A percentile compares a stretch with the other conserved stretches of the same genome.
Conservation (phyloP, 2,113 vertebrate genomes). For the Marcusenius ussheri region DNA sequence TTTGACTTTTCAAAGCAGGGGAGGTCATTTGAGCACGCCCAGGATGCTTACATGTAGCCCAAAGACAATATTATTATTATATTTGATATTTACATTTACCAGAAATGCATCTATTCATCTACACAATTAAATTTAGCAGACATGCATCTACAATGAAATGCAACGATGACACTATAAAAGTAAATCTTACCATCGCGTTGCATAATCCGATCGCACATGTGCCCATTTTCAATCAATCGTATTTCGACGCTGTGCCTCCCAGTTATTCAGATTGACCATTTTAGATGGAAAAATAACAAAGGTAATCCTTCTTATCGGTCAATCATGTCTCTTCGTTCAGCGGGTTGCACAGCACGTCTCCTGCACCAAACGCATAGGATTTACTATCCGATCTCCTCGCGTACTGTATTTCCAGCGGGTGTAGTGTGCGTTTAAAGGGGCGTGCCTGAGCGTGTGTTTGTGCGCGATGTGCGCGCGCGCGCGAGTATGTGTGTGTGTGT, state of each 20-base stretch:
- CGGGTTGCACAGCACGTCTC: conserved; percentile 31
- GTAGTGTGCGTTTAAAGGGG: conserved; percentile 34
- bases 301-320: conserved; percentile 42
- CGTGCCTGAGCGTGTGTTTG: conserved; percentile 15
- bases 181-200: conserved; percentile 13
- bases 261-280: conserved; percentile 48
- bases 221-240: conserved; percentile 19
- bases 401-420: conserved; percentile 36
- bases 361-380: conserved; percentile 45
- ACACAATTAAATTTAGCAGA: not conserved
- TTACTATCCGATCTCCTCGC: conserved; percentile 32
- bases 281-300: conserved; percentile 27
- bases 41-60: not conserved
- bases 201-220: not conserved
- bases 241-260: conserved; percentile 34
- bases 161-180: not conserved
- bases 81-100: not conserved
- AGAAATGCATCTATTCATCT: not conserved
- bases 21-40: not conserved
- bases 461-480: not conserved
- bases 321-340: conserved; percentile 24
- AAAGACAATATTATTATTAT: not conserved
- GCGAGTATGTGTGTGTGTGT: not conserved
- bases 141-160: not conserved
- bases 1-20: not conserved